Conservation (phyloP, 1,140 invertebrate genomes). For the Drosophila kepulauana region DNA sequence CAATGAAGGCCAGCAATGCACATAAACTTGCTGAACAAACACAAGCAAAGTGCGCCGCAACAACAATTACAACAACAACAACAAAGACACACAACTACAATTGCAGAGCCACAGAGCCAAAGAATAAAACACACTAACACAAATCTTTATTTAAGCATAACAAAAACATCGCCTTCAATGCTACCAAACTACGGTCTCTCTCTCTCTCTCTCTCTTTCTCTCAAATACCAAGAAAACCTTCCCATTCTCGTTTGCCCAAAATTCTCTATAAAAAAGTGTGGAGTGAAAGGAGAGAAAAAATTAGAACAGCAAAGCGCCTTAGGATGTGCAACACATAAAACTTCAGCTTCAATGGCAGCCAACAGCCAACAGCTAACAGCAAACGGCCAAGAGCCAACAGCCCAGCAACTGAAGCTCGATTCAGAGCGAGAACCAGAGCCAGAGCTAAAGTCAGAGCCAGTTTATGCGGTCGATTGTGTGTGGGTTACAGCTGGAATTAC, state of each 20-base stretch:
- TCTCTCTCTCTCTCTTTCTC: background rate
- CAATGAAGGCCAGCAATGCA: constrained; percentile 77
- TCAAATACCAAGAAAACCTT: constrained; percentile 32
- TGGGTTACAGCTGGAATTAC: background rate
- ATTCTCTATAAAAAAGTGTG: constrained; percentile 9
- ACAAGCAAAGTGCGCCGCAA: constrained; percentile 64
- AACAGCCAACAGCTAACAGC: constrained; percentile 1
- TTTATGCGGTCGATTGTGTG: constrained; percentile 10
- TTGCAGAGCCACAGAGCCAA: constrained; percentile 11
- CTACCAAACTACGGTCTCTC: constrained; percentile 37
- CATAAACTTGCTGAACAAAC: constrained; percentile 72
- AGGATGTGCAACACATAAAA: constrained; percentile 78
- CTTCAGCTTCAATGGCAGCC: constrained; percentile 39
- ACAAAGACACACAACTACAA: constrained; percentile 45
- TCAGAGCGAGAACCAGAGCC: background rate
- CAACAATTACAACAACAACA: constrained; percentile 51
- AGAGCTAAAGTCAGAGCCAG: constrained; percentile 4
- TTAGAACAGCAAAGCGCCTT: constrained; percentile 76
- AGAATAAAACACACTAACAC: constrained; percentile 71
- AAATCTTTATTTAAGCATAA: constrained; percentile 81
- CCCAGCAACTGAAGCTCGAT: background rate
- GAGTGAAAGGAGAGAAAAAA: constrained; percentile 54
- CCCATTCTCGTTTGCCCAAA: background rate
- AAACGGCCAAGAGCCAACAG: background rate
- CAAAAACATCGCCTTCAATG: constrained; percentile 69